phyloP scores from a whole-genome alignment of 2,113 vertebrate genomes.

The Nothoprocta perdicaria region DNA sequence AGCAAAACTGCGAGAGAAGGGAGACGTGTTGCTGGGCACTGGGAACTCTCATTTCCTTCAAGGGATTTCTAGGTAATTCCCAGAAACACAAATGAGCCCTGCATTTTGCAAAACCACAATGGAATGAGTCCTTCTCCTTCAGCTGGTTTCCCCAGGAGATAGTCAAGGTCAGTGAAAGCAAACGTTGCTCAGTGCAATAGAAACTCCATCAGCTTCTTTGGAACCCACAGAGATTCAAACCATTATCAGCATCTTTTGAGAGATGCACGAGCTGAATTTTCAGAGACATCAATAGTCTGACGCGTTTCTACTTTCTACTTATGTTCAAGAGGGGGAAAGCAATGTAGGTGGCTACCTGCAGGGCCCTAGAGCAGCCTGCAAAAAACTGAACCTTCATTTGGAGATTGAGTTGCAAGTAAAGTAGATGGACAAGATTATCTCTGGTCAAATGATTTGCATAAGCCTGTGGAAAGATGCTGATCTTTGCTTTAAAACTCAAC shows the following conservation, averaged over 20 bases:
- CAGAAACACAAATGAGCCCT: background rate
- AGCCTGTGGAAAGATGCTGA: background rate
- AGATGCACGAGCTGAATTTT: background rate
- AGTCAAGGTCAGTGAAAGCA: background rate
- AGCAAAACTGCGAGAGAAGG: background rate
- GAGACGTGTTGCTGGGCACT: background rate
- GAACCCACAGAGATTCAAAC: background rate
- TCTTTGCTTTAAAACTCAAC: background rate
- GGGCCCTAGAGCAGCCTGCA: background rate
- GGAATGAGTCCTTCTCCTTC: background rate
- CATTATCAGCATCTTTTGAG: background rate
- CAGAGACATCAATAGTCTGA: background rate
- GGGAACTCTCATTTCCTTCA: background rate
- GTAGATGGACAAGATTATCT: background rate
- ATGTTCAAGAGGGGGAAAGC: background rate
- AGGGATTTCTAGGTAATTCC: background rate
- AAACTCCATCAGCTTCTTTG: background rate
- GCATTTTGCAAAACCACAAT: background rate
- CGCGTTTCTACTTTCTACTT: background rate
- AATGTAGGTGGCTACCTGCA: background rate
- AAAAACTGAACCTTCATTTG: background rate
- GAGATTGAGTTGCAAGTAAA: background rate
- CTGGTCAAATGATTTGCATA: background rate
- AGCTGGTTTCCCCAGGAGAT: background rate
- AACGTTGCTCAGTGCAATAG: background rate